Percentiles rank a stretch among this genome's conserved stretches.
These are phyloP conservation scores for Drosophila falleni DNA, from an alignment of 2,888 invertebrate species.

Conservation along the genomic window DNA sequence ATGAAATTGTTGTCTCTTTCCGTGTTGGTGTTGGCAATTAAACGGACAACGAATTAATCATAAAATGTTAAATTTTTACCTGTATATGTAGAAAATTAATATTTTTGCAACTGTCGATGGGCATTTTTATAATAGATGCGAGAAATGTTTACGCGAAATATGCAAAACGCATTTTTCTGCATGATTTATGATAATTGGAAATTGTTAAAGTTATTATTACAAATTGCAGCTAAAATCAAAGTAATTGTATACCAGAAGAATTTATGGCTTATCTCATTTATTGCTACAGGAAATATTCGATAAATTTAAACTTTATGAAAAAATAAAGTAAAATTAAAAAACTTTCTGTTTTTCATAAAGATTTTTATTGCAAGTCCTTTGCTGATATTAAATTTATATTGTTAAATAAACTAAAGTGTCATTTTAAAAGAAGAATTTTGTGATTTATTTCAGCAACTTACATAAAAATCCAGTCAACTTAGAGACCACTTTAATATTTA, in stretches of 20 bases:
- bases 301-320: background rate
- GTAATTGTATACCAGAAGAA: background rate
- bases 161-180: slow-evolving; percentile 26
- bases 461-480: background rate
- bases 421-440: too few species aligned
- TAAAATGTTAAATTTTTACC: slow-evolving; percentile 50
- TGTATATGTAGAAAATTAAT: slow-evolving; percentile 35
- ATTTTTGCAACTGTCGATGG: slow-evolving; percentile 42
- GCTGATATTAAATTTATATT: background rate
- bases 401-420: background rate
- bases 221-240: slow-evolving; percentile 17
- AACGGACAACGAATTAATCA: slow-evolving; percentile 67
- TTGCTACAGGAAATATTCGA: background rate
- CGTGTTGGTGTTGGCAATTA: slow-evolving; percentile 55
- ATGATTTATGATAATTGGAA: slow-evolving; percentile 72
- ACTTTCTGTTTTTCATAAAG: background rate
- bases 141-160: slow-evolving; percentile 28
- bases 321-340: too few species aligned
- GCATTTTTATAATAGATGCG: slow-evolving; percentile 4
- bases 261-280: background rate
- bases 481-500: background rate
- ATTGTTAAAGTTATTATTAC: slow-evolving; percentile 23
- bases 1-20: slow-evolving; percentile 29
- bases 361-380: background rate
- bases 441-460: background rate